Base-by-base conservation (phyloP, 2,888 invertebrate species). In the Callinectes sapidus region DNA sequence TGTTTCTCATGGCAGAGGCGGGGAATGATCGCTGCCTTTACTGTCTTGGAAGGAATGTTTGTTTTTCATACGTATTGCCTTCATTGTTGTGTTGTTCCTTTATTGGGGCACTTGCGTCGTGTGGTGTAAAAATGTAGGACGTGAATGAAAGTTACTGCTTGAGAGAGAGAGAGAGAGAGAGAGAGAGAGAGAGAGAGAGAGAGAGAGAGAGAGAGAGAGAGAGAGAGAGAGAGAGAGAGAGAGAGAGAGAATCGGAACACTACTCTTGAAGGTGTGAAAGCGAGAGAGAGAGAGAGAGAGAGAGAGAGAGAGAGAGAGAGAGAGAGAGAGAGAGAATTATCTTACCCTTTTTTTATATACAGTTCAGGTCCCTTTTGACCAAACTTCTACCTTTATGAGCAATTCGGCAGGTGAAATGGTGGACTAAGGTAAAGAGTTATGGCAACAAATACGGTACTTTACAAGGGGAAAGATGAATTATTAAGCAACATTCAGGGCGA, bases 131-230 rank as follows among this genome's bases (percentile, higher is more conserved):
- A 61, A 5, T 61, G 61, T 1, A 23, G 10, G 61, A 61, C 16
- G 18, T 18, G 61, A 61, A 23, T 18, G 61, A 61, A 10, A 61
- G 61, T 18, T 16, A 61, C 18, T 18, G 61, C 16, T 16, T 2
- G 2, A 61, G 61, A 61, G 61, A 10, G 61, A 61, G 61, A 61
- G 61, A 61, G 61, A 61, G 61, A 61, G 61, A 61, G 61, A 61
- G 61, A 61, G 61, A 61, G 61, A 61, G 61, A 61, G 61, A 61
- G 61, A 61, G 61, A 61, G 61, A 61, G 61, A 61, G 61, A 61
- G 61, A 55, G 55, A 55, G 55, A 55, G 55, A 55, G 55, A 55
- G 55, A 55, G 55, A 55, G 55, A 55, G 55, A 55, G 55, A 55
- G 55, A 55, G 55, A 55, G 55, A 55, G 55, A 55, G 55, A 55